A percentile compares a stretch with the other conserved stretches of the same genome.
Evolutionary conservation across 1,140 invertebrate genomes (phyloP).

Genomic region (Halesus radiatus): DNA sequence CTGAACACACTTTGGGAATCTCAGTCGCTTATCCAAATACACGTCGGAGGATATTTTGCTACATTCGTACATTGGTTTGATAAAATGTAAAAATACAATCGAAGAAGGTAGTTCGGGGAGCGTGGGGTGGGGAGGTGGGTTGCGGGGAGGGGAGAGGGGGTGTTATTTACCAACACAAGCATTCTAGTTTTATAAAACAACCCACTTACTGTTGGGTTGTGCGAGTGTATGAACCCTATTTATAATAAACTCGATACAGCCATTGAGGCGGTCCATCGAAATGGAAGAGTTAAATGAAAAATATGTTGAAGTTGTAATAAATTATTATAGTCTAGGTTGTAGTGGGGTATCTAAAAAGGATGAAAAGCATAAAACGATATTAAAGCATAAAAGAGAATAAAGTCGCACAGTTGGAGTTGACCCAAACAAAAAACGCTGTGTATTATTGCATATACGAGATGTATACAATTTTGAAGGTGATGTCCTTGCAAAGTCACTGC

Average conservation of each 20-base stretch:
- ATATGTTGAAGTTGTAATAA: too few species aligned
- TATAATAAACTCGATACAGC: slow-evolving; percentile 36
- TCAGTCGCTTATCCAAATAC: slow-evolving; percentile 42
- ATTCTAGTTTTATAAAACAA: slow-evolving; percentile 34
- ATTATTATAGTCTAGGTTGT: too few species aligned
- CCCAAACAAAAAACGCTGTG: too few species aligned
- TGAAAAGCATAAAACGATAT: too few species aligned
- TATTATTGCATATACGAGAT: too few species aligned
- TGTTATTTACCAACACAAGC: slow-evolving; percentile 47
- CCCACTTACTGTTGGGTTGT: slow-evolving; percentile 23
- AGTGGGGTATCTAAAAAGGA: too few species aligned
- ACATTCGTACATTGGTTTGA: slow-evolving; percentile 56
- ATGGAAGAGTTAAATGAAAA: background rate
- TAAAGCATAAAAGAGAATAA: too few species aligned
- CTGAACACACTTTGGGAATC: slow-evolving; percentile 8
- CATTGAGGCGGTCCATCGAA: background rate
- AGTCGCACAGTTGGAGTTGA: too few species aligned
- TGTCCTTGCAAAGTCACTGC: too few species aligned
- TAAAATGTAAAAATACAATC: slow-evolving; percentile 57
- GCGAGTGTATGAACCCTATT: slow-evolving; percentile 29
- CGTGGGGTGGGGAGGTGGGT: background rate
- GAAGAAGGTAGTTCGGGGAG: slow-evolving; percentile 15
- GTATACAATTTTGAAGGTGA: too few species aligned
- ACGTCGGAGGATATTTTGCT: slow-evolving; percentile 48
- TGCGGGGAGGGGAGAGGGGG: slow-evolving; percentile 23